Conservation (phyloP, 2,888 invertebrate genomes). For the Erynnis tages region DNA sequence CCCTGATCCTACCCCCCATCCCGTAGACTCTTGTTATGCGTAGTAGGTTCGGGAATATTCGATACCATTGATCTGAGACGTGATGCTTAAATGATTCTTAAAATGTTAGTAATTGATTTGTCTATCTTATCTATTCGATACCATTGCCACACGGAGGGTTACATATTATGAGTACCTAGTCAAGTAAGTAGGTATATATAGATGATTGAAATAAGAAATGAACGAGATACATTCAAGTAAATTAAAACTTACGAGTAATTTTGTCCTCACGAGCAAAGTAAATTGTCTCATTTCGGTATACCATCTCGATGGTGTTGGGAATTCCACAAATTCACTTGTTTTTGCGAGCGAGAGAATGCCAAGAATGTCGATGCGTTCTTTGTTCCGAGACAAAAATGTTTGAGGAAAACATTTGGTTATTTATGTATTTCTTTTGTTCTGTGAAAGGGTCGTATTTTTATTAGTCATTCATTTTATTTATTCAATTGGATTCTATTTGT, state of each 20-base stretch:
- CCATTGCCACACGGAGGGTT: no score
- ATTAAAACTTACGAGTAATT: no score
- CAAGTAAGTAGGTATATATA: no score
- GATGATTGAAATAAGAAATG: no score
- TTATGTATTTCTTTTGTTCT: constrained; percentile 1
- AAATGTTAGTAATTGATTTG: no score
- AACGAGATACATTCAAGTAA: no score
- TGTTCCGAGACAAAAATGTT: neutral
- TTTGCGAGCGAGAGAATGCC: neutral
- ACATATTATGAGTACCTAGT: no score
- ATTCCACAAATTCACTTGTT: neutral
- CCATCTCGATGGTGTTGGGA: neutral
- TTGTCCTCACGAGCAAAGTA: no score
- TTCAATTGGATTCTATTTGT: neutral
- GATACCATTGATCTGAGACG: neutral
- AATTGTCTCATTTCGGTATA: neutral
- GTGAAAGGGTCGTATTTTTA: neutral
- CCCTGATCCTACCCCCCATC: constrained; percentile 36
- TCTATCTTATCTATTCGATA: no score
- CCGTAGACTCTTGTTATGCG: constrained; percentile 24
- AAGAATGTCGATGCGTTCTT: constrained; percentile 3
- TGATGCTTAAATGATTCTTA: no score
- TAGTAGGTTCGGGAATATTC: neutral
- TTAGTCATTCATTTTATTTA: constrained; percentile 1
- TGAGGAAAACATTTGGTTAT: constrained; percentile 6